These are phyloP conservation scores for Pituophis catenifer DNA, from an alignment of 2,113 vertebrate genomes.

Conservation along the genomic window DNA sequence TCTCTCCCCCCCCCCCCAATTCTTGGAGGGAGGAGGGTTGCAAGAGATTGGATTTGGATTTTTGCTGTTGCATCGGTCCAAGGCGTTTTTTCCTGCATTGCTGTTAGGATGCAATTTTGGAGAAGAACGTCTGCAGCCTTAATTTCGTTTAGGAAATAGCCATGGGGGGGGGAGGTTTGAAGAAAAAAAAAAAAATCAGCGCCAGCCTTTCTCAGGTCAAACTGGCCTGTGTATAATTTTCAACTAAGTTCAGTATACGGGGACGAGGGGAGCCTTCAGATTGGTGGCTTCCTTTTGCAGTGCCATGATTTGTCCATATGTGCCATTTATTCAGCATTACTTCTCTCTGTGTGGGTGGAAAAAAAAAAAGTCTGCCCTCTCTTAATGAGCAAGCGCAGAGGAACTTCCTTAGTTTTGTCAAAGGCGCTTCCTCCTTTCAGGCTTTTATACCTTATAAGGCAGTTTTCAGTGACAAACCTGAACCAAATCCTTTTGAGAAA, in stretches of 20 bases:
- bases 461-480: conserved; percentile 74
- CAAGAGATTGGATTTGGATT: background rate
- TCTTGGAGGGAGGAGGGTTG: background rate
- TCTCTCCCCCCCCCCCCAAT: no score
- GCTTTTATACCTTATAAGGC: conserved; percentile 94
- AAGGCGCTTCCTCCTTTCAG: conserved; percentile 90
- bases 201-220: background rate
- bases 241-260: background rate
- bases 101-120: background rate
- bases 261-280: background rate
- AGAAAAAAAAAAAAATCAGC: background rate
- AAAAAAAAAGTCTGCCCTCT: conserved; percentile 47
- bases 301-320: background rate
- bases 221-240: background rate
- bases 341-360: conserved; percentile 44
- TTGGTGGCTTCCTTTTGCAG: background rate
- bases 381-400: conserved; percentile 78
- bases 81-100: background rate
- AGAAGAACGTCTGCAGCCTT: background rate
- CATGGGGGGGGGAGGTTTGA: no score
- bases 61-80: background rate
- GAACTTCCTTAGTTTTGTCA: conserved; percentile 85
- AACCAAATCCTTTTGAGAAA: conserved; percentile 59
- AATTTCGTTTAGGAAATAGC: background rate
- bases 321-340: conserved; percentile 58